Evolutionary conservation across 2,888 invertebrate species (phyloP).

Genomic region (Beris morrisii): DNA sequence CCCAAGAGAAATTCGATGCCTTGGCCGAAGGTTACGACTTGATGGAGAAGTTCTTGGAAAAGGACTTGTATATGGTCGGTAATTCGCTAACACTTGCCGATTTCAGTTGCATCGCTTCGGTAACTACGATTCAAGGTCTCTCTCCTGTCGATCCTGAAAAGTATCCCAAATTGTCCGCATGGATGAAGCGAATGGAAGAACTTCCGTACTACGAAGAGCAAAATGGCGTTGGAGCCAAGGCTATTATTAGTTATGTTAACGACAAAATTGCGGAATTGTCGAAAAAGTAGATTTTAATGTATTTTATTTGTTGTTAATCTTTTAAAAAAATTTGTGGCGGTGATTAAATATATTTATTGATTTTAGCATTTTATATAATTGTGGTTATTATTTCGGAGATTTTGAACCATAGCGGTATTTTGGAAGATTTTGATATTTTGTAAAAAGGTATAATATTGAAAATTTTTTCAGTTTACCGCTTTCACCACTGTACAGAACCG

Average conservation of each 20-base stretch:
- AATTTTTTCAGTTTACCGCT: too few relatives aligned
- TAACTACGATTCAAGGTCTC: conserved; percentile 39
- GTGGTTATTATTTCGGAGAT: too few relatives aligned
- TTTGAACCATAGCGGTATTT: too few relatives aligned
- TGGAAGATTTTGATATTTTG: too few relatives aligned
- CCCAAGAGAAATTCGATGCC: conserved; percentile 38
- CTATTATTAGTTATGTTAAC: not conserved
- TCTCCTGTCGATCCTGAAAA: conserved; percentile 40
- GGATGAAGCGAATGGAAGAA: conserved; percentile 46
- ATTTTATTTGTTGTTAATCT: not conserved
- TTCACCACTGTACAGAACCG: too few relatives aligned
- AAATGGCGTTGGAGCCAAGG: conserved; percentile 42
- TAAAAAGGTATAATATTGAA: too few relatives aligned
- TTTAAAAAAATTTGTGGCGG: not conserved
- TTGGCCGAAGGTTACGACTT: conserved; percentile 39
- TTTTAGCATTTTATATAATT: too few relatives aligned
- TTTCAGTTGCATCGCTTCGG: conserved; percentile 42
- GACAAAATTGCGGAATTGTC: conserved; percentile 13
- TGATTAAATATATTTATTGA: not conserved
- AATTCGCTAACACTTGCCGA: conserved; percentile 46
- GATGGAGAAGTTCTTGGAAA: conserved; percentile 41
- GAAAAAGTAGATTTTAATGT: not conserved
- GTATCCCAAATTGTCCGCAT: conserved; percentile 45
- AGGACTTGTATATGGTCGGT: conserved; percentile 42
- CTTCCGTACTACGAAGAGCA: conserved; percentile 46